phyloP scores from a whole-genome alignment of 2,113 vertebrate genomes.

The Sprattus sprattus region DNA sequence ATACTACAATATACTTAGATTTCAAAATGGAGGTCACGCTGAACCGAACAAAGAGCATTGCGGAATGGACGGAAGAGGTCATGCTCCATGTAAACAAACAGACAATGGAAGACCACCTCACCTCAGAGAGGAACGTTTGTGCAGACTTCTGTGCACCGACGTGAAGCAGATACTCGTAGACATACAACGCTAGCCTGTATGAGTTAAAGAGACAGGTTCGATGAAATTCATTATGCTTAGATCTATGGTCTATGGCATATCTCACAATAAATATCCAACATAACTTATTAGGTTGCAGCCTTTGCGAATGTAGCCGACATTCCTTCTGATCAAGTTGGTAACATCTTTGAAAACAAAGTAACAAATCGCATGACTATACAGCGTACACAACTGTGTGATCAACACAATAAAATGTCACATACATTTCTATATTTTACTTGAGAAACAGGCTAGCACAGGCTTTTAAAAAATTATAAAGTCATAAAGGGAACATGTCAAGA shows the following conservation, averaged over 20 bases:
- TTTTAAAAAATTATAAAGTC: neutral
- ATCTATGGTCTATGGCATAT: neutral
- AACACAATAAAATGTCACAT: neutral
- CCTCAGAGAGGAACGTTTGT: slow-evolving; percentile 98
- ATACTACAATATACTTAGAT: slow-evolving; percentile 35
- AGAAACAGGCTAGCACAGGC: neutral
- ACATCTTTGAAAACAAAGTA: neutral
- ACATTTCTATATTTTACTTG: neutral
- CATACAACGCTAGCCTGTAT: slow-evolving; percentile 96
- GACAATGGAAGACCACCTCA: slow-evolving; percentile 60
- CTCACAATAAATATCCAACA: neutral
- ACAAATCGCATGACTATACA: neutral
- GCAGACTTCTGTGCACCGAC: slow-evolving; percentile 99
- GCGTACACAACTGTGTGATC: neutral
- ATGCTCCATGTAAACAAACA: neutral
- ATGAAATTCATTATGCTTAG: neutral
- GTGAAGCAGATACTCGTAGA: slow-evolving; percentile 98
- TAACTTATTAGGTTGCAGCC: neutral
- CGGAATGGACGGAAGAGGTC: slow-evolving; percentile 17
- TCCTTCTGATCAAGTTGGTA: neutral
- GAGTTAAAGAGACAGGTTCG: neutral
- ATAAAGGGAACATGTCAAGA: neutral
- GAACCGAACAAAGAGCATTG: slow-evolving; percentile 60
- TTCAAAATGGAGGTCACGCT: slow-evolving; percentile 76
- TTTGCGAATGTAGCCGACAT: neutral